A percentile compares a stretch with the other conserved stretches of the same genome.
Conservation (phyloP, 2,113 vertebrate species). For the Cebidichthys violaceus region DNA sequence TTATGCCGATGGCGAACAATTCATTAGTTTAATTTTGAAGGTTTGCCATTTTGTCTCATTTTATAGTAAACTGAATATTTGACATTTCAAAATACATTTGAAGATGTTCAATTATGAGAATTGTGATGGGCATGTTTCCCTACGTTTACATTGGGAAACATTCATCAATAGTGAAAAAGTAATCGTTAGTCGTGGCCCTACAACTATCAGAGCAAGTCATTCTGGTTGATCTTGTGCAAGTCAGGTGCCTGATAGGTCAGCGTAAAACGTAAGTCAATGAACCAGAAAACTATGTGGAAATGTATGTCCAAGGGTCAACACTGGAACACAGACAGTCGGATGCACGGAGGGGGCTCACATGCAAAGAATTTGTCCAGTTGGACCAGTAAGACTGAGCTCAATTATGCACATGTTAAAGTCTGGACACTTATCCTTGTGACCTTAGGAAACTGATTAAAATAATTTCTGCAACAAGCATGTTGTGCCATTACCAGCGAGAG, state of each 20-base stretch:
- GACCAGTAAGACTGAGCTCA: not conserved
- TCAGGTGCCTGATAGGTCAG: not conserved
- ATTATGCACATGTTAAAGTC: not conserved
- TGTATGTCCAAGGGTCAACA: not conserved
- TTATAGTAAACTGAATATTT: not conserved
- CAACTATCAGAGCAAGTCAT: not conserved
- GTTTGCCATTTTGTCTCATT: not conserved
- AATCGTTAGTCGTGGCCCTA: not conserved
- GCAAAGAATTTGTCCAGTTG: not conserved
- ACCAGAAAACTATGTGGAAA: not conserved
- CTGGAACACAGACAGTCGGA: not conserved
- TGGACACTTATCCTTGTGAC: slow-evolving; percentile 2
- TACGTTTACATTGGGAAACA: not conserved
- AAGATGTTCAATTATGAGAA: not conserved
- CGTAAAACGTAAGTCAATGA: slow-evolving; percentile 6
- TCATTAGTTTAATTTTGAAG: not conserved
- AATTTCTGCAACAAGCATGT: not conserved
- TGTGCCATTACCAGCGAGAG: slow-evolving; percentile 9
- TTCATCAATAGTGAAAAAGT: not conserved
- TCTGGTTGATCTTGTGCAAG: not conserved
- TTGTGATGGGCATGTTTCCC: not conserved
- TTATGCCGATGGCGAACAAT: not conserved
- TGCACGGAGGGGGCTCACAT: not conserved
- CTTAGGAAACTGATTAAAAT: slow-evolving; percentile 15
- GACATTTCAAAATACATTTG: not conserved